A percentile compares a stretch with the other conserved stretches of the same genome.
Evolutionary conservation across 2,113 vertebrate species (phyloP).

Genomic region (Oryzias curvinotus): DNA sequence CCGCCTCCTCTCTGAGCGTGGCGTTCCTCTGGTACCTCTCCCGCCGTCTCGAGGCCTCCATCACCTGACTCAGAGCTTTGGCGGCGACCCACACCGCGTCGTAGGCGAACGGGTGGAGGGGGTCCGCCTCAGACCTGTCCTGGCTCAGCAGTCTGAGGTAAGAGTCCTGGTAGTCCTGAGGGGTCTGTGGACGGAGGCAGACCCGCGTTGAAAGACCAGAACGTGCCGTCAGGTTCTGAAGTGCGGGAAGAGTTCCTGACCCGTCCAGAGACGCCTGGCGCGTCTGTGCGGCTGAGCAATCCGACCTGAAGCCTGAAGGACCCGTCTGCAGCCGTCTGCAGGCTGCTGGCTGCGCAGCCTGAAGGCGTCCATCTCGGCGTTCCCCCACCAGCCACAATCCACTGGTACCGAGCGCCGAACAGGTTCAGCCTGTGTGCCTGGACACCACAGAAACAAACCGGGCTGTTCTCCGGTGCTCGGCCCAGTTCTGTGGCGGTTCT

Average conservation of each 20-base stretch:
- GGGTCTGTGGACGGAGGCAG: conserved; percentile 76
- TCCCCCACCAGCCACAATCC: conserved; percentile 86
- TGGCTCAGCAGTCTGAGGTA: conserved; percentile 81
- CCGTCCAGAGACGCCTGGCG: conserved; percentile 86
- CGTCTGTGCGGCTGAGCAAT: conserved; percentile 74
- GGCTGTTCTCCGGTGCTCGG: neutral
- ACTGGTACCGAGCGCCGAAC: conserved; percentile 90
- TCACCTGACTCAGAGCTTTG: conserved; percentile 81
- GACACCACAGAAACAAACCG: neutral
- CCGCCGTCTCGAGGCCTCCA: conserved; percentile 79
- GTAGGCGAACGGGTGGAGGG: conserved; percentile 90
- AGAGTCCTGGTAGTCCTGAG: conserved; percentile 85
- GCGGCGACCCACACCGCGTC: conserved; percentile 93
- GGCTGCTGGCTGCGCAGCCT: conserved; percentile 77
- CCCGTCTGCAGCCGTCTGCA: conserved; percentile 87
- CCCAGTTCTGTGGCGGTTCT: no score
- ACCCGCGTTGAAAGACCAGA: no score
- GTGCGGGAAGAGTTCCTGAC: conserved; percentile 66
- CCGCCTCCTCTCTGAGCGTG: conserved; percentile 80
- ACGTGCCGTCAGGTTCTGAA: neutral
- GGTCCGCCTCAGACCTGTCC: conserved; percentile 75
- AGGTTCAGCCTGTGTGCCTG: conserved; percentile 89
- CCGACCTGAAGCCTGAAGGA: conserved; percentile 86
- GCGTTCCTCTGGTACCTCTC: conserved; percentile 82
- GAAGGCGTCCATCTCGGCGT: conserved; percentile 74